Conservation (phyloP, 2,113 vertebrate genomes). For the Excalfactoria chinensis region DNA sequence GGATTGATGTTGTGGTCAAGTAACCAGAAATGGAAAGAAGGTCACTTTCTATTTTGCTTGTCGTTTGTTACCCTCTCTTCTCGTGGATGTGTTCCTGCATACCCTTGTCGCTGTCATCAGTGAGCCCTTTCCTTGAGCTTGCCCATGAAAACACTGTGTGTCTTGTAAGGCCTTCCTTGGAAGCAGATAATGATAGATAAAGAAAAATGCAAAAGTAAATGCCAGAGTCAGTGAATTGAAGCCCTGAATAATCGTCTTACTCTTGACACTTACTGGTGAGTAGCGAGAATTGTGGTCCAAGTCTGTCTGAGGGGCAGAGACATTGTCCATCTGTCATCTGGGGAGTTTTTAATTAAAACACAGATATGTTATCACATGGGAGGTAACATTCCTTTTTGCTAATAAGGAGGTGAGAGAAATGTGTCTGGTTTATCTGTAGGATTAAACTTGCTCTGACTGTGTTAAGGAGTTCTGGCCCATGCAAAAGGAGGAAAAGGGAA, state of each 20-base stretch:
- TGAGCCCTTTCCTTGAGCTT: neutral
- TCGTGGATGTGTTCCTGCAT: neutral
- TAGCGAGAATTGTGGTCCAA: neutral
- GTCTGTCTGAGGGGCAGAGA: neutral
- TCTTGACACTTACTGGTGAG: neutral
- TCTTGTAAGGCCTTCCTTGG: neutral
- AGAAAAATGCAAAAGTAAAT: neutral
- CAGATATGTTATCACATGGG: neutral
- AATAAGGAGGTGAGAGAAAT: neutral
- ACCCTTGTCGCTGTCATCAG: neutral
- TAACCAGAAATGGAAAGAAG: neutral
- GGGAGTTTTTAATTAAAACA: neutral
- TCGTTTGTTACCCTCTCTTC: neutral
- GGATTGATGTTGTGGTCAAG: neutral
- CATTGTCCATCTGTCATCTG: neutral
- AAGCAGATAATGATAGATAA: neutral
- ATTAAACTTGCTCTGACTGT: neutral
- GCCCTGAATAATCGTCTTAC: neutral
- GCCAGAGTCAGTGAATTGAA: neutral
- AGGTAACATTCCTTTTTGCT: neutral
- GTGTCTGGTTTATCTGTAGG: neutral
- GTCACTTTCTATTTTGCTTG: neutral
- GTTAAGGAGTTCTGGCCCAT: neutral
- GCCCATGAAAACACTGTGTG: neutral
- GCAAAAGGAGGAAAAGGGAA: neutral